phyloP scores from a whole-genome alignment of 1,140 invertebrate genomes.

The Hyles vespertilio region DNA sequence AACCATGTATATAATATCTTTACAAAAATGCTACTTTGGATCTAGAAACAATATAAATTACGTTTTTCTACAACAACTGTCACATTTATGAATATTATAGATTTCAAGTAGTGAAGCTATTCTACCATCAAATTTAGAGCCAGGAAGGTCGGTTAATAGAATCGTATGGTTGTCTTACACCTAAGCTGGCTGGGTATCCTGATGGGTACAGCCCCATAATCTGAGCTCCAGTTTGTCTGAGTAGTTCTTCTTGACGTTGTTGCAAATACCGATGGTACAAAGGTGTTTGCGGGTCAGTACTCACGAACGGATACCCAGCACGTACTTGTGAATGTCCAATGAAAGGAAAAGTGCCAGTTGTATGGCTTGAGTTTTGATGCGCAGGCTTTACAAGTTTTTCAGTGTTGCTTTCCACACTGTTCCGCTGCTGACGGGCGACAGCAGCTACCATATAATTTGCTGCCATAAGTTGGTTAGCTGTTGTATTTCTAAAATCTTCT shows the following conservation, averaged over 20 bases:
- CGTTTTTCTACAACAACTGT: conserved; percentile 46
- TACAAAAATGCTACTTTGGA: conserved; percentile 38
- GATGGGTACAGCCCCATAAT: conserved; percentile 78
- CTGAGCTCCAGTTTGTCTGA: conserved; percentile 70
- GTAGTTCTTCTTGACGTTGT: conserved; percentile 77
- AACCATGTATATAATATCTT: conserved; percentile 31
- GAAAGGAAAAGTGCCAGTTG: conserved; percentile 70
- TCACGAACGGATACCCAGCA: conserved; percentile 77
- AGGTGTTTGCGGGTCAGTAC: conserved; percentile 77
- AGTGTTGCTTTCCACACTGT: conserved; percentile 43
- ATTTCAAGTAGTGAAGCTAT: conserved; percentile 17
- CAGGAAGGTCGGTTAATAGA: conserved; percentile 78
- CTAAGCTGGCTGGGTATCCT: conserved; percentile 77
- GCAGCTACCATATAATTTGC: conserved; percentile 77
- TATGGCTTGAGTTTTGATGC: conserved; percentile 64
- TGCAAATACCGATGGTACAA: conserved; percentile 83
- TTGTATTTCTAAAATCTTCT: conserved; percentile 78
- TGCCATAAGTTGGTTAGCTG: conserved; percentile 74
- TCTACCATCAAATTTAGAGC: conserved; percentile 47
- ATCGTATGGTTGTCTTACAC: conserved; percentile 82
- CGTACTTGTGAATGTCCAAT: conserved; percentile 72
- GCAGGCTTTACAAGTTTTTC: conserved; percentile 73
- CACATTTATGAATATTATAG: conserved; percentile 35
- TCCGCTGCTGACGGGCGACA: conserved; percentile 67
- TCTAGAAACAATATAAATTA: conserved; percentile 61